Conservation (phyloP, 2,797 vertebrate species). For the Xyrichtys novacula region DNA sequence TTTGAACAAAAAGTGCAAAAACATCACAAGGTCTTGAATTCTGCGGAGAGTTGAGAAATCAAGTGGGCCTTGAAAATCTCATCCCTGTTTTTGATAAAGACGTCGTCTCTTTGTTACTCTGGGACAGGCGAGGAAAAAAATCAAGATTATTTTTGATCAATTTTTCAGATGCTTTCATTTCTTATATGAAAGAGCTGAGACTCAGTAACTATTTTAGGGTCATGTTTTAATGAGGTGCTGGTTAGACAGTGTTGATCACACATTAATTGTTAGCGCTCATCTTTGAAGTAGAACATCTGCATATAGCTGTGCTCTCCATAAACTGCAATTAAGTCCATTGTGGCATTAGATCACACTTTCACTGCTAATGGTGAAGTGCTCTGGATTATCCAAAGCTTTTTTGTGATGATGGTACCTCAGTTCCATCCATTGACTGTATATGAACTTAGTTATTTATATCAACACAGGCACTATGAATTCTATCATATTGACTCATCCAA, state of each 20-base stretch:
- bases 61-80: conserved; percentile 34
- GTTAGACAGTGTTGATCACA: conserved; percentile 53
- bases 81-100: conserved; percentile 53
- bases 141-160: conserved; percentile 67
- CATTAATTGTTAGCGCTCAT: conserved; percentile 47
- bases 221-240: conserved; percentile 64
- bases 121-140: conserved; percentile 24
- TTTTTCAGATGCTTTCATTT: conserved; percentile 63
- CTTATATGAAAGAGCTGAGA: conserved; percentile 34
- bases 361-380: conserved; percentile 30
- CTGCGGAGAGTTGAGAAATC: conserved; percentile 62
- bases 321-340: conserved; percentile 33
- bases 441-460: conserved; percentile 11
- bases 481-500: conserved; percentile 15
- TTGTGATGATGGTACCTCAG: not conserved
- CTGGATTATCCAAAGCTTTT: conserved; percentile 13
- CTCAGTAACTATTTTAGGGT: conserved; percentile 64
- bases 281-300: conserved; percentile 56
- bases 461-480: conserved; percentile 5
- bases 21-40: conserved; percentile 60
- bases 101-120: conserved; percentile 43
- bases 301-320: conserved; percentile 33
- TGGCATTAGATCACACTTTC: conserved; percentile 18
- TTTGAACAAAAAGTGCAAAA: conserved; percentile 66
- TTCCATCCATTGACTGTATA: not conserved